Conservation (phyloP, 2,797 vertebrate species). For the Helicolenus hilgendorfi region DNA sequence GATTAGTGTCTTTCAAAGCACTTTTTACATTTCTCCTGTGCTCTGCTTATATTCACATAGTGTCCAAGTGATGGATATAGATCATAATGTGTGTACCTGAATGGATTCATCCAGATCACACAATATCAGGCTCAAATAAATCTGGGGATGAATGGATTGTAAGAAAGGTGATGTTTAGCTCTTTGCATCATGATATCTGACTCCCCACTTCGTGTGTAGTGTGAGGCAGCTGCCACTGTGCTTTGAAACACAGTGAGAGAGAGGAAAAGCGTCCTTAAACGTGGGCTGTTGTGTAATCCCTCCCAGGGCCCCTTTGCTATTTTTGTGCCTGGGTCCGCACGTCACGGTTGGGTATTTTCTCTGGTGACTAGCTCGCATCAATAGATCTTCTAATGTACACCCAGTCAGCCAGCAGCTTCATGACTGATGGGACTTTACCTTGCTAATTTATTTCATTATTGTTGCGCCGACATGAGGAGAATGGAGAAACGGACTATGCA, state of each 20-base stretch:
- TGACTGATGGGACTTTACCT: conserved; percentile 96
- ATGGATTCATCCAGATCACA: not conserved
- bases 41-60: conserved; percentile 5
- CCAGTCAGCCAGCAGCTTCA: conserved; percentile 94
- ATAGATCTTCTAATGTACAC: conserved; percentile 98
- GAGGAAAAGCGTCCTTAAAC: conserved; percentile 94
- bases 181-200: conserved; percentile 60
- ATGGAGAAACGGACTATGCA: conserved; percentile 93
- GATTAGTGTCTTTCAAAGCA: conserved; percentile 69
- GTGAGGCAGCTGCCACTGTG: conserved; percentile 70
- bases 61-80: conserved; percentile 11
- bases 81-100: conserved; percentile 20
- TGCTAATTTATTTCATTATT: conserved; percentile 74
- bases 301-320: conserved; percentile 99
- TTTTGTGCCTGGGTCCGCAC: conserved; percentile 99
- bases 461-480: conserved; percentile 88
- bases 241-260: conserved; percentile 55
- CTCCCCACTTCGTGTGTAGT: conserved; percentile 61
- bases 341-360: conserved; percentile 99
- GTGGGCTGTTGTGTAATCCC: conserved; percentile 99
- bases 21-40: conserved; percentile 27
- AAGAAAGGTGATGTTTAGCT: conserved; percentile 51
- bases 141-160: conserved; percentile 31
- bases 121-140: not conserved
- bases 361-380: conserved; percentile 99